These are phyloP conservation scores for Scarus forsteni DNA, from an alignment of 2,797 vertebrate genomes.

Conservation along the genomic window DNA sequence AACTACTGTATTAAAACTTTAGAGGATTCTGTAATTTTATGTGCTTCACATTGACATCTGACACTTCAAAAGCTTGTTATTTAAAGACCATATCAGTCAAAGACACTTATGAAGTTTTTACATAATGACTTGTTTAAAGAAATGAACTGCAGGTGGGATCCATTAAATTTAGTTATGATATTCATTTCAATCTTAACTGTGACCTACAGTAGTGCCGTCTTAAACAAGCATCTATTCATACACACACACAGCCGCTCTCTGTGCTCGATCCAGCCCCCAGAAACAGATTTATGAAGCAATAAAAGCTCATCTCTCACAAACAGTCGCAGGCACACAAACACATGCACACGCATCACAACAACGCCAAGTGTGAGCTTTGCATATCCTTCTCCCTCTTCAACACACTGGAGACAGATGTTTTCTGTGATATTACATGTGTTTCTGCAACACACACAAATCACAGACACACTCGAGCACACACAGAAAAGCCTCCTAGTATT, in stretches of 20 bases:
- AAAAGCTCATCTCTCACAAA: conserved; percentile 69
- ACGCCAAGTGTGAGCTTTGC: conserved; percentile 66
- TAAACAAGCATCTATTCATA: conserved; percentile 6
- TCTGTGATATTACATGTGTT: conserved; percentile 79
- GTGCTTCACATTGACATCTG: too few relatives aligned
- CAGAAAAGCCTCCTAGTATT: conserved; percentile 31
- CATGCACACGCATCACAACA: conserved; percentile 45
- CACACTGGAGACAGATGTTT: conserved; percentile 77
- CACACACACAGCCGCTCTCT: conserved; percentile 5
- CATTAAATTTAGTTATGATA: background rate
- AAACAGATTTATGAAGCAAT: conserved; percentile 74
- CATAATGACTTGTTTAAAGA: too few relatives aligned
- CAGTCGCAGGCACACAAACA: conserved; percentile 16
- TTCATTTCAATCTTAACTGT: background rate
- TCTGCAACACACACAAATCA: conserved; percentile 53
- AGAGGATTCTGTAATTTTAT: too few relatives aligned
- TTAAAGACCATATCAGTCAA: too few relatives aligned
- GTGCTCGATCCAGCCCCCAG: conserved; percentile 15
- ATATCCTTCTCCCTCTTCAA: conserved; percentile 48
- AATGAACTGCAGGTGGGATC: background rate
- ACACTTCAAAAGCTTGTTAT: background rate
- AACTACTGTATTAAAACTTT: too few relatives aligned
- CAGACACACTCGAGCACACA: background rate
- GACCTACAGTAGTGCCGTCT: background rate
- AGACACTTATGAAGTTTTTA: too few relatives aligned